Evolutionary conservation across 2,113 vertebrate species (phyloP).

Genomic region (Edolisoma coerulescens): DNA sequence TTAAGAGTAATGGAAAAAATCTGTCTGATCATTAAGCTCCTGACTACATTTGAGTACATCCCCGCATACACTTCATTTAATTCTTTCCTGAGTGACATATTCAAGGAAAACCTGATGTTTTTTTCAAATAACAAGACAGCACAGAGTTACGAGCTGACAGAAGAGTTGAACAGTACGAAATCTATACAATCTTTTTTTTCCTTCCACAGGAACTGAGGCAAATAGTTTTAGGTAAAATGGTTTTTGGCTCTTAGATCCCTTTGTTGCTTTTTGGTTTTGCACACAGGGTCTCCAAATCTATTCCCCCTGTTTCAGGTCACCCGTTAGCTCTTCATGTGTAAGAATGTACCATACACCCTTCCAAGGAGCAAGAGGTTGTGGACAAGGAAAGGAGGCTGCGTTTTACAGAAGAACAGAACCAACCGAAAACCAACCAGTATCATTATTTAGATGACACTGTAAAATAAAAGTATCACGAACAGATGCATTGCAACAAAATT

Average conservation of each 20-base stretch:
- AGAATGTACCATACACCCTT: not conserved
- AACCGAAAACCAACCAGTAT: not conserved
- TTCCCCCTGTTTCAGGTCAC: not conserved
- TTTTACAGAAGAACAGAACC: not conserved
- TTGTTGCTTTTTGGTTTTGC: not conserved
- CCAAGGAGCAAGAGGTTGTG: not conserved
- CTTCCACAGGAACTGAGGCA: not conserved
- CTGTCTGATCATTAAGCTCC: not conserved
- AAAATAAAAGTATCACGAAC: not conserved
- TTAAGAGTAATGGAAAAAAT: conserved; percentile 11
- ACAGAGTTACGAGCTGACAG: not conserved
- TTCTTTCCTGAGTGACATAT: not conserved
- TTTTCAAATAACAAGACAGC: not conserved
- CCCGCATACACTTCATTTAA: not conserved
- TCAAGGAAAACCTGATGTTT: not conserved
- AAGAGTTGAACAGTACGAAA: not conserved
- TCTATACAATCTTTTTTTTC: not conserved
- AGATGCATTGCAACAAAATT: not conserved
- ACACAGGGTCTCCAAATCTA: not conserved
- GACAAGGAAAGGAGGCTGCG: not conserved
- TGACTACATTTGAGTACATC: not conserved
- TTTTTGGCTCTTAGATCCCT: not conserved
- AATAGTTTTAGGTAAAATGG: not conserved
- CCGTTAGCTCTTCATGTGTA: accelerated
- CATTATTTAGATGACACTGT: not conserved